Base-by-base conservation (phyloP, 2,797 vertebrate genomes). In the Lepilemur septentrionalis region DNA sequence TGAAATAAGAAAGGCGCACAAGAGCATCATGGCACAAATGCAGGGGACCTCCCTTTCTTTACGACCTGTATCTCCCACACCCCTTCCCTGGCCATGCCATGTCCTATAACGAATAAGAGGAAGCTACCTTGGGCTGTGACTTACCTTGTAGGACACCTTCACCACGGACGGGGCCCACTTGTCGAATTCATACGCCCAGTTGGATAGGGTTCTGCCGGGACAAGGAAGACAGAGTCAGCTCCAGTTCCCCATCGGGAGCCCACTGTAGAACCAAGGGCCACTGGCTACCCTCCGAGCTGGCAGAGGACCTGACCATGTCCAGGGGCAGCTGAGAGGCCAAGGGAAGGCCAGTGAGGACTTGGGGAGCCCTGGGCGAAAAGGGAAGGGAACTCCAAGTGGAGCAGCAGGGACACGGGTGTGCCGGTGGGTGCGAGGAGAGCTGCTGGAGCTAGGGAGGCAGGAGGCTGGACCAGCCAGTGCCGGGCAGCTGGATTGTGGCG, bases 171-270 rank as follows among this genome's bases (percentile, higher is more conserved):
- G 99, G 4, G 99, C 99, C 99, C 99, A 99, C 83, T 99, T 99
- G 98, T 99, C 99, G 78, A 99, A 99, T 98, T 99, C 99, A 0
- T 99, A 99, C 0, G 99, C 99, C 99, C 99, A 99, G 98, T 99
- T 99, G 59, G 99, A 99, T 72, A 99, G 99, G 35, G 99, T 99
- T 96, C 99, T 99, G 98, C 18, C 0, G 7, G 22, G 78, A 96
- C 38, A 97, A 82, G 52, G 23, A 92, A 88, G 17, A 9, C 73
- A 91, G 1, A 92, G 85, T 96, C 28, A 93, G 84, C 0, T 4
- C 18, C 28, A 7, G 9, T 4, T 32, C 1, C 9, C 23, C 11
- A 43, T 1, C 10, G 23, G 57, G 4, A 28, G 30, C 61, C 61
- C 17, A 7, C 20, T 9, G 59, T n/a, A 22, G 38, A 6, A 35